Evolutionary conservation across 2,797 vertebrate genomes (phyloP).

Genomic region (Coregonus suidteri): DNA sequence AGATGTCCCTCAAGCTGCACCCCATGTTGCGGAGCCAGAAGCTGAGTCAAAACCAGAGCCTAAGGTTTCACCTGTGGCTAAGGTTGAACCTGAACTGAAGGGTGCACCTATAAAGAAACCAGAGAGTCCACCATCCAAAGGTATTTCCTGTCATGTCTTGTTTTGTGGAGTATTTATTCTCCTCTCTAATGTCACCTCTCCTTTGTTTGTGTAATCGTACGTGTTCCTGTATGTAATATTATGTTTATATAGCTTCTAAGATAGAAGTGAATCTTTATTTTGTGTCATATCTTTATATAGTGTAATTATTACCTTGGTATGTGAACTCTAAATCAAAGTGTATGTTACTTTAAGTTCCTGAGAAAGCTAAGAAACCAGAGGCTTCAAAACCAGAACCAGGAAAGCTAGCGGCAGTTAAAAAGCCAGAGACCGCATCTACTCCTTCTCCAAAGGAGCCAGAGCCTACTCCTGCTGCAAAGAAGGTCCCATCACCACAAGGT

Average conservation of each 20-base stretch:
- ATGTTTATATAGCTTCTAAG: conserved; percentile 62
- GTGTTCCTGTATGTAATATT: conserved; percentile 24
- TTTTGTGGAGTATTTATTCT: conserved; percentile 10
- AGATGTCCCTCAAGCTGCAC: conserved; percentile 64
- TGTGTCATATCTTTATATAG: conserved; percentile 36
- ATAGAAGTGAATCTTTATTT: conserved; percentile 57
- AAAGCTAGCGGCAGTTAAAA: conserved; percentile 33
- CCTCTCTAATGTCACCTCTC: conserved; percentile 17
- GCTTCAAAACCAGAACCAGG: conserved; percentile 60
- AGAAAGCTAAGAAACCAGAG: conserved; percentile 77
- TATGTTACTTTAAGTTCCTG: conserved; percentile 80
- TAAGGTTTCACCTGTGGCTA: conserved; percentile 49
- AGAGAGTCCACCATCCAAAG: conserved; percentile 76
- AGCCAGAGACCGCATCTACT: conserved; percentile 24
- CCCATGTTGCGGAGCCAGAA: conserved; percentile 43
- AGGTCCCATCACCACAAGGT: conserved; percentile 82
- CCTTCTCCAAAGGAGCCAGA: neutral
- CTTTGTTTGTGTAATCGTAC: conserved; percentile 32
- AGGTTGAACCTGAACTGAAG: conserved; percentile 46
- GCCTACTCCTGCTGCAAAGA: conserved; percentile 62
- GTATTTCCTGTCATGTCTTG: conserved; percentile 69
- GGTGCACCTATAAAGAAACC: conserved; percentile 63
- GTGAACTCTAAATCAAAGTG: conserved; percentile 50
- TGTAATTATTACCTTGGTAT: conserved; percentile 29
- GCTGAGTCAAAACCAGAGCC: conserved; percentile 27